Conservation (phyloP, 1,140 invertebrate species). For the Temnothorax longispinosus region DNA sequence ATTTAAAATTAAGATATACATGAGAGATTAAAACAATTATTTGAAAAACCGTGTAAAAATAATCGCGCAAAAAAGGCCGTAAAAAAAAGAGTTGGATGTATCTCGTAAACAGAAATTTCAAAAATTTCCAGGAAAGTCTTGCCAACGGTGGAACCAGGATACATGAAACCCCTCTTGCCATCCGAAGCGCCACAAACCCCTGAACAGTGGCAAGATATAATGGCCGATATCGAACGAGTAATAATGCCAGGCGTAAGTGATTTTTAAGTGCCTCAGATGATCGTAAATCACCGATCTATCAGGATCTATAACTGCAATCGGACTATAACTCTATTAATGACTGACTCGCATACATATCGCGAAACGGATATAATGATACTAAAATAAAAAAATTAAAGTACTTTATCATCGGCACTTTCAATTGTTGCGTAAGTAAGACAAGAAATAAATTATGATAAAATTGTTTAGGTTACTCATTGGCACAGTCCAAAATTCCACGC, state of each 20-base stretch:
- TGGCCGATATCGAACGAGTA: conserved; percentile 96
- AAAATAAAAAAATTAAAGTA: not conserved
- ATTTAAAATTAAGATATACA: too few relatives aligned
- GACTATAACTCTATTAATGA: not conserved
- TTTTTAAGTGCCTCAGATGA: not conserved
- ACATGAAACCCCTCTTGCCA: conserved; percentile 94
- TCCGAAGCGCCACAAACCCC: conserved; percentile 92
- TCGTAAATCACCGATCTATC: not conserved
- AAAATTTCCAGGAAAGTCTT: conserved; percentile 90
- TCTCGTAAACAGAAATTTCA: not conserved
- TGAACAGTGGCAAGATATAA: conserved; percentile 96
- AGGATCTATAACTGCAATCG: too few relatives aligned
- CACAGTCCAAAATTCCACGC: conserved; percentile 99
- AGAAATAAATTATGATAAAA: not conserved
- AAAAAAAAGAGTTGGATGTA: too few relatives aligned
- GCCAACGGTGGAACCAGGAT: conserved; percentile 93
- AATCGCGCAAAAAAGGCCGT: too few relatives aligned
- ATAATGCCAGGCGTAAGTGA: conserved; percentile 96
- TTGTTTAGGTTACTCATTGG: conserved; percentile 95
- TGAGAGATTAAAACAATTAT: too few relatives aligned
- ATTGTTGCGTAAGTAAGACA: not conserved
- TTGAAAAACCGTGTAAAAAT: too few relatives aligned
- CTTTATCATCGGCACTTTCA: not conserved
- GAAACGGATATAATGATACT: not conserved
- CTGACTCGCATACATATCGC: not conserved